phyloP scores from a whole-genome alignment of 2,113 vertebrate genomes.

The Bubo blakistoni region DNA sequence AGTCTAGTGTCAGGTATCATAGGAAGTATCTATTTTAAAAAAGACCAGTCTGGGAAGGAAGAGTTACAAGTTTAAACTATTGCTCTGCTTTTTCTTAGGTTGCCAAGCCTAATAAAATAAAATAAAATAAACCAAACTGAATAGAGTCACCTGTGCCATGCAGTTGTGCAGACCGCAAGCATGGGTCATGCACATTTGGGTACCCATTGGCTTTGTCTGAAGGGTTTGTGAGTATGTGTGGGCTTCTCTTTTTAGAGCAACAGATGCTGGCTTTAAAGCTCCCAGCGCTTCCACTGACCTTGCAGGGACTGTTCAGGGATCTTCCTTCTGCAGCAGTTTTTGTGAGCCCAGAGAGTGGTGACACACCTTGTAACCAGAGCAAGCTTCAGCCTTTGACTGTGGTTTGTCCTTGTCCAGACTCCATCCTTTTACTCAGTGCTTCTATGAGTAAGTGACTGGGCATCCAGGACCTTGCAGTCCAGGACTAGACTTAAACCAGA shows the following conservation, averaged over 20 bases:
- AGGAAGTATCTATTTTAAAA: not conserved
- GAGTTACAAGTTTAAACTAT: not conserved
- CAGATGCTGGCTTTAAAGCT: not conserved
- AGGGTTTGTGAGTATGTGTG: not conserved
- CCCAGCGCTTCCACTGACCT: not conserved
- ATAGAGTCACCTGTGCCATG: not conserved
- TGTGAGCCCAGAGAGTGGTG: not conserved
- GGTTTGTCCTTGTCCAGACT: not conserved
- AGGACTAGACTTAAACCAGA: not conserved
- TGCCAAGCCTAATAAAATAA: not conserved
- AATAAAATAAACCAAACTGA: not conserved
- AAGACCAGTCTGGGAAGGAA: not conserved
- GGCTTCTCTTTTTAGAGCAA: not conserved
- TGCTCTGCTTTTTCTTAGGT: not conserved
- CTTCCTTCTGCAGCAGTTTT: not conserved
- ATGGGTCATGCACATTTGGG: accelerated
- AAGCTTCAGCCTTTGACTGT: not conserved
- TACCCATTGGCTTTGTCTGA: not conserved
- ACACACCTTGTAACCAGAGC: not conserved
- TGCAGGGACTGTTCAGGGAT: not conserved
- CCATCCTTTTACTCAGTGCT: not conserved
- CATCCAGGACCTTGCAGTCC: not conserved
- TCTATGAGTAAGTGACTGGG: not conserved
- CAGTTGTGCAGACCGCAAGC: not conserved
- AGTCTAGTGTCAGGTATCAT: not conserved